These are phyloP conservation scores for Leptinotarsa haldemani DNA, from an alignment of 2,888 invertebrate species.

Conservation along the genomic window DNA sequence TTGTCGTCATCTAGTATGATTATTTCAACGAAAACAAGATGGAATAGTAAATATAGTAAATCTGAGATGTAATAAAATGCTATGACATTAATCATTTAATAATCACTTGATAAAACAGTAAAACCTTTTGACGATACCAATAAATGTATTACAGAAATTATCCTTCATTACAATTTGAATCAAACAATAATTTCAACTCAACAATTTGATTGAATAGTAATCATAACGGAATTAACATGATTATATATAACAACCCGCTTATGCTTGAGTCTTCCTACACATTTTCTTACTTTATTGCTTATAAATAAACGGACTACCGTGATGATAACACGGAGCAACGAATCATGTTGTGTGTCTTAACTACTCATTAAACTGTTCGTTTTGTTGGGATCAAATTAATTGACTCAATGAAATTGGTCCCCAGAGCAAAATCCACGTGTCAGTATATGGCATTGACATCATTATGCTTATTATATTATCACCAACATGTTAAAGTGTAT, in stretches of 20 bases:
- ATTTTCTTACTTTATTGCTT: background rate
- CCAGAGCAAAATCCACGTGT: conserved; percentile 16
- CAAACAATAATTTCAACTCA: background rate
- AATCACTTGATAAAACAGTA: too few species aligned
- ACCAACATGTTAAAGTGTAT: background rate
- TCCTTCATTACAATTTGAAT: background rate
- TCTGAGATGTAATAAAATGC: too few species aligned
- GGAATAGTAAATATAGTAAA: too few species aligned
- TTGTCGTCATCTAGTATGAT: too few species aligned
- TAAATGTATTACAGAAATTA: background rate
- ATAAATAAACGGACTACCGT: background rate
- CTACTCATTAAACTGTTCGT: conserved; percentile 32
- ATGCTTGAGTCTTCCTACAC: background rate
- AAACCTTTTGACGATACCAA: too few species aligned
- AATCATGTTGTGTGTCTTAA: background rate
- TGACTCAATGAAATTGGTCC: conserved; percentile 32
- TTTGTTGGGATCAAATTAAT: conserved; percentile 35
- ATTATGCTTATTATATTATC: background rate
- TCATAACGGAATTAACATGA: background rate
- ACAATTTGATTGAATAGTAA: background rate
- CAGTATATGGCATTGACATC: conserved; percentile 1
- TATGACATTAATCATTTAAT: too few species aligned
- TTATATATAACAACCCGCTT: background rate
- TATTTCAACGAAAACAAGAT: too few species aligned
- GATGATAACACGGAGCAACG: conserved; percentile 13